Evolutionary conservation across 2,797 vertebrate species (phyloP).

Genomic region (Muscicapa comitata): DNA sequence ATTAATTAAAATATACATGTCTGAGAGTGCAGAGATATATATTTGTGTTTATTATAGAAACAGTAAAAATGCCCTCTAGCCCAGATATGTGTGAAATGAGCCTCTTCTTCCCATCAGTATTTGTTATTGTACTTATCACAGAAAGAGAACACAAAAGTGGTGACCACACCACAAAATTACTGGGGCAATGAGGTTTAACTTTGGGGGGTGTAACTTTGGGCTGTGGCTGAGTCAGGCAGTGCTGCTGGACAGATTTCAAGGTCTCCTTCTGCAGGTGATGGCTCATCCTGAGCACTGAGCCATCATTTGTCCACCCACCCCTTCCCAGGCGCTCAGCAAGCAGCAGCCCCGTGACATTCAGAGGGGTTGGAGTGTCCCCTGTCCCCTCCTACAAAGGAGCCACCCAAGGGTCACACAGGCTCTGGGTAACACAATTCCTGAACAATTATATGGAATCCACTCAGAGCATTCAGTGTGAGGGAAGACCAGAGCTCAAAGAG

Average conservation of each 20-base stretch:
- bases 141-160: background rate
- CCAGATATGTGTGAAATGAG: background rate
- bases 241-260: background rate
- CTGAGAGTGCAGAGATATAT: background rate
- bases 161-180: background rate
- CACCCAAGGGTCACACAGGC: background rate
- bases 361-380: background rate
- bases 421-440: background rate
- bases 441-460: background rate
- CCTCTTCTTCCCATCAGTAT: background rate
- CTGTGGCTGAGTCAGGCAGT: background rate
- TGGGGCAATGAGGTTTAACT: background rate
- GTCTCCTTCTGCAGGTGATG: background rate
- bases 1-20: slow-evolving; percentile 16
- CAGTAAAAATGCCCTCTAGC: background rate
- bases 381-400: background rate
- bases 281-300: background rate
- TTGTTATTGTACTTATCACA: background rate
- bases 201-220: background rate
- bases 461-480: background rate
- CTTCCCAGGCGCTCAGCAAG: rapidly evolving
- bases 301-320: background rate
- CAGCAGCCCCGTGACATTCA: background rate
- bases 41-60: background rate
- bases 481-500: background rate